Base-by-base conservation (phyloP, 2,888 invertebrate genomes). In the Cybosia mesomella region DNA sequence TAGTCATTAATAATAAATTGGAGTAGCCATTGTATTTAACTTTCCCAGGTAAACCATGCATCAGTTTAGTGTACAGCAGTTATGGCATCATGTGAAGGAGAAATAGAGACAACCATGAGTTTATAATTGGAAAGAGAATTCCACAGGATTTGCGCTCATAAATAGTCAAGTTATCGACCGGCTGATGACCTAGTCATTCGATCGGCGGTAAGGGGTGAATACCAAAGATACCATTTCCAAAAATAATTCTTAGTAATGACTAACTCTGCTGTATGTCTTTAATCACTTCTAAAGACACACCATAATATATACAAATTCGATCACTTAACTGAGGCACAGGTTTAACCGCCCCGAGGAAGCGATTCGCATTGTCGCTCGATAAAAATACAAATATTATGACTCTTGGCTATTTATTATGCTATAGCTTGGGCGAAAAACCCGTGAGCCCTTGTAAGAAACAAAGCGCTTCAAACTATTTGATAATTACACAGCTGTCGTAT, bases 291-390 rank as follows among this genome's bases (percentile, higher is more conserved):
- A 59, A 39, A 39, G 8, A 24, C 18, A 34, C 15, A 5, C 18
- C n/a, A 58, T 32, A 39, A 39, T 39, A 39, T 59, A 22, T 58
- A 58, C 39, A 36, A 59, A 59, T 59, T 59, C 39, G 36, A 15
- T 24, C 21, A 13, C 2, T 59, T 22, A 22, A 22, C 13, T 59
- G 24, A 39, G 39, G 22, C 8, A 13, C 11, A 39, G 15, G 22
- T 58, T 15, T 59, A 22, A 39, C 7, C 5, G 24, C 2, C n/a
- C 2, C 5, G 32, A 32, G 2, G 10, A 28, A 28, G 28, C 28
- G 57, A 24, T 57, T 57, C 7, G 15, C 15, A 15, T 57, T 28
- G 10, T 18, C 58, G 11, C n/a, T 18, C 8, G n/a, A 49, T 2
- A 1, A 8, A 49, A n/a, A 49, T 2, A 7, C 1, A 5, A 18